These are phyloP conservation scores for Chlorodrepanis virens DNA, from an alignment of 2,113 vertebrate genomes.

Conservation along the genomic window DNA sequence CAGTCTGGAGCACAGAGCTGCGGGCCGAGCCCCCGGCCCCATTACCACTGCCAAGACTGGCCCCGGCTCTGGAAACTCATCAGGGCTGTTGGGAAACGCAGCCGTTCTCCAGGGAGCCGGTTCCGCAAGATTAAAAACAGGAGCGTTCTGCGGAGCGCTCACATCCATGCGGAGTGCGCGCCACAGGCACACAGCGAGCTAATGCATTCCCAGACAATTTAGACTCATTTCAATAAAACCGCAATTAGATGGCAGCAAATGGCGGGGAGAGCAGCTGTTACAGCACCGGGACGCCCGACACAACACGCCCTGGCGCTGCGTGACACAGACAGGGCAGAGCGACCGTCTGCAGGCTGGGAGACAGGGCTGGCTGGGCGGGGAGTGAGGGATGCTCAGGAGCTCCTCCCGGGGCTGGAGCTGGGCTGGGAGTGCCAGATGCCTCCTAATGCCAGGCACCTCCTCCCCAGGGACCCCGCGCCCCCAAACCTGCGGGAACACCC, in stretches of 20 bases:
- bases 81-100: neutral
- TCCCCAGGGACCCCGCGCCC: neutral
- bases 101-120: neutral
- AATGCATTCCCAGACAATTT: constrained; percentile 17
- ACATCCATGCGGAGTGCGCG: neutral
- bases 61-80: neutral
- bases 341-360: neutral
- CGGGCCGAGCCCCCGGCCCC: neutral
- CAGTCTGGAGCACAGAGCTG: neutral
- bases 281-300: neutral
- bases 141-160: neutral
- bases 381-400: rapidly evolving
- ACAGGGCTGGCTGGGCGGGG: neutral
- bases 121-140: neutral
- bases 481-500: neutral
- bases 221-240: constrained; percentile 52
- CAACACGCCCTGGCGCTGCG: neutral
- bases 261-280: neutral
- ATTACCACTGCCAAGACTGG: neutral
- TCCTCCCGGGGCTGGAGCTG: rapidly evolving
- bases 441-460: neutral
- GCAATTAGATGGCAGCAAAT: neutral
- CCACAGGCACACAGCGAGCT: neutral
- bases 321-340: rapidly evolving
- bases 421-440: neutral